Evolutionary conservation across 2,797 vertebrate genomes (phyloP).

Genomic region (Aphelocoma californica): DNA sequence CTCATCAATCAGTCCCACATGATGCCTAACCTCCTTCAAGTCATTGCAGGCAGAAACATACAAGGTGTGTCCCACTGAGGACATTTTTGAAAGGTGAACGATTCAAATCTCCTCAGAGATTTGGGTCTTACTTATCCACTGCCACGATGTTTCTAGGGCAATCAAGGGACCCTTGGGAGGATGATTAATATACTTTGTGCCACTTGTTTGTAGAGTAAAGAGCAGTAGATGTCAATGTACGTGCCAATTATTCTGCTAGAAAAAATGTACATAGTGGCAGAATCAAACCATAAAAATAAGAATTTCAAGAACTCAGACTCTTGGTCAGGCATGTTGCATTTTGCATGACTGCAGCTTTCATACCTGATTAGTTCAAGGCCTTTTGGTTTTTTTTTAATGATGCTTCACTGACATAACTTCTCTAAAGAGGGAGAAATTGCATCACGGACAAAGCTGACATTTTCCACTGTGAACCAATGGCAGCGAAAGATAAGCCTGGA

Average conservation of each 20-base stretch:
- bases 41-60: background rate
- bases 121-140: background rate
- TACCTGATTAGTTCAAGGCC: background rate
- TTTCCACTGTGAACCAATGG: background rate
- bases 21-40: background rate
- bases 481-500: background rate
- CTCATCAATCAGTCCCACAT: background rate
- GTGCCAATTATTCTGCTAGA: background rate
- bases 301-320: background rate
- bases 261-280: background rate
- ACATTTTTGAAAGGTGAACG: background rate
- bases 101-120: background rate
- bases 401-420: background rate
- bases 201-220: background rate
- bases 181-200: background rate
- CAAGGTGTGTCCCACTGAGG: rapidly evolving
- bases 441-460: background rate
- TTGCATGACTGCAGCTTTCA: background rate
- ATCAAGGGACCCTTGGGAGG: background rate
- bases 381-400: background rate
- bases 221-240: background rate
- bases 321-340: background rate
- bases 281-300: background rate
- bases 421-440: background rate
- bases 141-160: background rate